phyloP scores from a whole-genome alignment of 2,888 invertebrate species.

The Calliopum simillimum region DNA sequence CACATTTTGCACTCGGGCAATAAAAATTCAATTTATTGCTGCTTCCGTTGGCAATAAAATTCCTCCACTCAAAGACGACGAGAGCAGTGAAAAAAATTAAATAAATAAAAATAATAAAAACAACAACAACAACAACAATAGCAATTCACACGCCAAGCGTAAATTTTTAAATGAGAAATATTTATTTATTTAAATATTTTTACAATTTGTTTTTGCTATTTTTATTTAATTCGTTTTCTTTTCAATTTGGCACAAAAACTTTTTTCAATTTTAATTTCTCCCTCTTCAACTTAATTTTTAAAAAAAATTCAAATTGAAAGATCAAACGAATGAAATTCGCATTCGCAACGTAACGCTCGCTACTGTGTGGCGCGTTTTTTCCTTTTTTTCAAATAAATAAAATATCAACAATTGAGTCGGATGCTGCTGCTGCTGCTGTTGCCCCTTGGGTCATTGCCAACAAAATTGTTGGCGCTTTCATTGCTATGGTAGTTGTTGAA shows the following conservation, averaged over 20 bases:
- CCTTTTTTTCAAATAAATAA: background rate
- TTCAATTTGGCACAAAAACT: too few species aligned
- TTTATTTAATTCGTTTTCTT: background rate
- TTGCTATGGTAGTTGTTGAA: background rate
- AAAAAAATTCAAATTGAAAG: constrained; percentile 3
- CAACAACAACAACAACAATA: background rate
- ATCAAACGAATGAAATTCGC: background rate
- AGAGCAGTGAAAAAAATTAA: constrained; percentile 6
- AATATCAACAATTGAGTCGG: constrained; percentile 10
- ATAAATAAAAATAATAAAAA: background rate
- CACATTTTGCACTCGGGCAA: background rate
- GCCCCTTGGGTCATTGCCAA: constrained; percentile 16
- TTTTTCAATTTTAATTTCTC: too few species aligned
- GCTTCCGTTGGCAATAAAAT: constrained; percentile 11
- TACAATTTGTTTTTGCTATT: background rate
- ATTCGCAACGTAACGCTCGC: background rate
- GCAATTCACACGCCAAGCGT: constrained; percentile 2
- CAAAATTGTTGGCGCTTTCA: constrained; percentile 10
- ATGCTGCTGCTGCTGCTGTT: background rate
- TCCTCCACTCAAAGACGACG: background rate
- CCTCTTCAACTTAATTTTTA: too few species aligned
- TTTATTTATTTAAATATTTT: background rate
- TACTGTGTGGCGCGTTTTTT: background rate
- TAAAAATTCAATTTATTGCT: constrained; percentile 9
- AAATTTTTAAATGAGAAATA: background rate